A percentile compares a stretch with the other conserved stretches of the same genome.
Conservation (phyloP, 1,140 invertebrate genomes). For the Pantala flavescens region DNA sequence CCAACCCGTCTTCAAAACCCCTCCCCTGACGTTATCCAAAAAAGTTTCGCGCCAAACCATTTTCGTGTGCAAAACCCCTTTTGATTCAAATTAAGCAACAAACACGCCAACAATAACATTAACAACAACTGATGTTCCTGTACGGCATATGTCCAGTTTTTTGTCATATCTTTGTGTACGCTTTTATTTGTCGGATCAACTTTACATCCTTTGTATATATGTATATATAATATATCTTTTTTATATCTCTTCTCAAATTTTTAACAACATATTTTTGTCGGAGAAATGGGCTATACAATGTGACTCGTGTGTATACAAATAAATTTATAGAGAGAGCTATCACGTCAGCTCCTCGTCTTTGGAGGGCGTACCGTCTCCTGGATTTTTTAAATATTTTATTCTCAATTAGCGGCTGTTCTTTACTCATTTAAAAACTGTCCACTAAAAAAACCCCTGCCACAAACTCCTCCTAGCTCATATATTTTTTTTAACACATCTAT, state of each 20-base stretch:
- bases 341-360: neutral
- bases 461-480: neutral
- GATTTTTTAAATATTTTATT: too few species aligned
- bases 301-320: constrained; percentile 2
- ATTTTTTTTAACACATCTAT: neutral
- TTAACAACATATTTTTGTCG: constrained; percentile 1
- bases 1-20: neutral
- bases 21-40: too few species aligned
- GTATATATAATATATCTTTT: neutral
- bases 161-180: neutral
- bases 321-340: neutral
- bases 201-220: neutral
- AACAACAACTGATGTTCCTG: constrained; percentile 4
- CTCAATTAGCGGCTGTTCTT: neutral
- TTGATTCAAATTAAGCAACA: neutral
- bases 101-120: constrained; percentile 6
- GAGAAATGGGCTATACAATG: neutral
- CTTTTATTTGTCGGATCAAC: neutral
- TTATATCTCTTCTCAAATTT: constrained; percentile 3
- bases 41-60: neutral
- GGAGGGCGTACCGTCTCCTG: neutral
- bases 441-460: neutral
- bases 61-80: neutral
- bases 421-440: neutral
- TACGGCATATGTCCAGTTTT: neutral